phyloP scores from a whole-genome alignment of 2,797 vertebrate genomes.

The Microhierax caerulescens region DNA sequence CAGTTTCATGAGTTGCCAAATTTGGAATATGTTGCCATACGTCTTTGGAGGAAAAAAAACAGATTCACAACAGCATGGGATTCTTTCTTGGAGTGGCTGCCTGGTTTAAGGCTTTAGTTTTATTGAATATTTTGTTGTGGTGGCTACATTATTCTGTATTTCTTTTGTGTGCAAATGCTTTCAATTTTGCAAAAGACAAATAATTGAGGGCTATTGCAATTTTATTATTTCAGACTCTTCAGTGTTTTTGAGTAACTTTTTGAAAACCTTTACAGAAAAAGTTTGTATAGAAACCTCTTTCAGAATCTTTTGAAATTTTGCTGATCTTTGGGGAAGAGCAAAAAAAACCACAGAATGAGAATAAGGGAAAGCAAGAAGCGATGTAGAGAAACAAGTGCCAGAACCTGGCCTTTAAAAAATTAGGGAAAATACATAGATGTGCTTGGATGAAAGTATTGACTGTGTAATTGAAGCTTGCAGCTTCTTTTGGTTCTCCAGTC shows the following conservation, averaged over 20 bases:
- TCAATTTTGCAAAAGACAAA: background rate
- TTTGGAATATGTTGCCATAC: background rate
- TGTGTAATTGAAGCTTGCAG: background rate
- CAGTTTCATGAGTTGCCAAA: background rate
- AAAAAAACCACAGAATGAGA: background rate
- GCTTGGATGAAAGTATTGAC: background rate
- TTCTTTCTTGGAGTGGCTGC: background rate
- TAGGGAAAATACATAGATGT: background rate
- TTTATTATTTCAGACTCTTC: background rate
- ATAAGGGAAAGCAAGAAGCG: background rate
- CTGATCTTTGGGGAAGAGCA: background rate
- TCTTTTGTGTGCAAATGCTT: background rate
- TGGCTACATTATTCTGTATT: background rate
- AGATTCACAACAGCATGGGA: accelerated
- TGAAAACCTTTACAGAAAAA: background rate
- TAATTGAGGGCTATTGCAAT: background rate
- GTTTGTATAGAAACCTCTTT: background rate
- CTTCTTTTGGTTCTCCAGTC: background rate
- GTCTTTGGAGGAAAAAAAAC: background rate
- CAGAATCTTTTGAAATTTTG: background rate
- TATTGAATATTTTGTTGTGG: background rate
- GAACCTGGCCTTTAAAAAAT: background rate
- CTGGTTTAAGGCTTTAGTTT: background rate
- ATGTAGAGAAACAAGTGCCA: background rate
- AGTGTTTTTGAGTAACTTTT: background rate